These are phyloP conservation scores for Eupeodes luniger DNA, from an alignment of 2,888 invertebrate species.

Conservation along the genomic window DNA sequence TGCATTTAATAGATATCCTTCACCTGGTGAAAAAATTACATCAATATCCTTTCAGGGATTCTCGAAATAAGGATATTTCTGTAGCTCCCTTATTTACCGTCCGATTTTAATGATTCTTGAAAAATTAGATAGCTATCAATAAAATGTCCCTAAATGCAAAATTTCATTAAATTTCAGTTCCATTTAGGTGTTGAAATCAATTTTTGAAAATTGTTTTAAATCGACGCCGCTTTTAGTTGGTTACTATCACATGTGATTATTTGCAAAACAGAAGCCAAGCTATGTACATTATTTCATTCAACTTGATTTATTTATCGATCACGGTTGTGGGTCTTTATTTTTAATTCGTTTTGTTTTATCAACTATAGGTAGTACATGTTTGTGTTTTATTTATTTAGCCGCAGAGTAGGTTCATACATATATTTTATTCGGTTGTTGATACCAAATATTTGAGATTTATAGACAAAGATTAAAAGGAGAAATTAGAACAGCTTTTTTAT, in stretches of 20 bases:
- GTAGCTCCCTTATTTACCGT: slow-evolving; percentile 39
- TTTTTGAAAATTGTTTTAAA: slow-evolving; percentile 82
- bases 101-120: slow-evolving; percentile 80
- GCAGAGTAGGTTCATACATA: background rate
- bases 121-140: slow-evolving; percentile 79
- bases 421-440: background rate
- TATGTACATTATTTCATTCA: slow-evolving; percentile 52
- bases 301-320: slow-evolving; percentile 49
- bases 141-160: background rate
- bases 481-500: too few species aligned
- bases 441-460: background rate
- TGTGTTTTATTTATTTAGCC: background rate
- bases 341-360: slow-evolving; percentile 9
- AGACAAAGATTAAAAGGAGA: background rate
- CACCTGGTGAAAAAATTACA: background rate
- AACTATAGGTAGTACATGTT: too few species aligned
- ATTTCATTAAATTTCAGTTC: slow-evolving; percentile 46
- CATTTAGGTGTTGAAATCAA: slow-evolving; percentile 78
- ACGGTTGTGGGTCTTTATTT: slow-evolving; percentile 37
- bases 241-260: slow-evolving; percentile 60
- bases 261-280: slow-evolving; percentile 24
- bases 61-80: slow-evolving; percentile 74
- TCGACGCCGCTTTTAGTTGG: slow-evolving; percentile 53
- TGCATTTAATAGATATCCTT: background rate
- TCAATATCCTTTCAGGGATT: slow-evolving; percentile 32